Conservation (phyloP, 2,113 vertebrate genomes). For the Lamprotornis superbus region DNA sequence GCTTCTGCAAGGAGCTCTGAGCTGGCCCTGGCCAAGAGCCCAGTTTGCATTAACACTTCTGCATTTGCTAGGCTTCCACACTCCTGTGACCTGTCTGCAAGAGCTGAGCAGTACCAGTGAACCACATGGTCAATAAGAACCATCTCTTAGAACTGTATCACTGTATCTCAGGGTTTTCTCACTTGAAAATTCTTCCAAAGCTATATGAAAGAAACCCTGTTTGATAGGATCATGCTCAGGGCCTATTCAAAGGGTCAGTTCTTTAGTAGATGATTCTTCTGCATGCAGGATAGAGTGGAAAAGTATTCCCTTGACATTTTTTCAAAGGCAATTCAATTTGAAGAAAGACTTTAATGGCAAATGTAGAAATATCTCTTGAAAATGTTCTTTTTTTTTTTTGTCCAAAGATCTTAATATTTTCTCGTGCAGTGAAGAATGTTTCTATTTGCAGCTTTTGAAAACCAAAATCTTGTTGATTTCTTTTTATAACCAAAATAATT, state of each 20-base stretch:
- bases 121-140: neutral
- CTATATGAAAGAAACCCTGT: neutral
- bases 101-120: neutral
- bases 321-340: neutral
- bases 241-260: neutral
- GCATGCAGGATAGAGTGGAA: neutral
- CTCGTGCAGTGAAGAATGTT: neutral
- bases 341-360: neutral
- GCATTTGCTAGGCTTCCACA: neutral
- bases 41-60: neutral
- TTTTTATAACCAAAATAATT: constrained; percentile 1
- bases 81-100: neutral
- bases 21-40: neutral
- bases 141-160: neutral
- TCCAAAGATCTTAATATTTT: neutral
- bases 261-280: neutral
- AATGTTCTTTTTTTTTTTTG: neutral
- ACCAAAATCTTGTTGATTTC: neutral
- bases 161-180: neutral
- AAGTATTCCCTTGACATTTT: neutral
- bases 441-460: neutral
- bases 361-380: neutral
- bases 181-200: neutral
- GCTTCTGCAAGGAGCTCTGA: neutral
- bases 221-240: neutral